Conservation (phyloP, 2,113 vertebrate species). For the Corapipo altera region DNA sequence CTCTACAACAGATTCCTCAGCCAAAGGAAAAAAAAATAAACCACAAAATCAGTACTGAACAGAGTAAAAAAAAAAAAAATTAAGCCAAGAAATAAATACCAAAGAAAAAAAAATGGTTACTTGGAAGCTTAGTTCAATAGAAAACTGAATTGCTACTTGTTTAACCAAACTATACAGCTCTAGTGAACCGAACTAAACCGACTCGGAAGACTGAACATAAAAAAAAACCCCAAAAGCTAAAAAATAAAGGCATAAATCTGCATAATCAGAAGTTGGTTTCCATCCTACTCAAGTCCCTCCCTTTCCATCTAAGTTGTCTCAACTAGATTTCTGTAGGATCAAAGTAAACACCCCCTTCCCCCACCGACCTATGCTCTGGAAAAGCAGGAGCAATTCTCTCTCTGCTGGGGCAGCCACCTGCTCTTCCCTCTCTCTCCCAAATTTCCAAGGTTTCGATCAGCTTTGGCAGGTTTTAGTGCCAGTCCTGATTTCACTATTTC, state of each 20-base stretch:
- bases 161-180: conserved; percentile 78
- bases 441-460: background rate
- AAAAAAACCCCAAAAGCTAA: conserved; percentile 67
- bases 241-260: conserved; percentile 80
- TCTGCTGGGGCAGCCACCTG: background rate
- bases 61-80: conserved; percentile 21
- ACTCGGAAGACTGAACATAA: conserved; percentile 73
- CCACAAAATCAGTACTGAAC: conserved; percentile 53
- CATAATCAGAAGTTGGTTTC: conserved; percentile 69
- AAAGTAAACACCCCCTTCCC: conserved; percentile 5
- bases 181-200: conserved; percentile 68
- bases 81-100: conserved; percentile 87
- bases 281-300: background rate
- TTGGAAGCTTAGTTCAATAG: conserved; percentile 76
- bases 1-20: conserved; percentile 60
- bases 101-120: conserved; percentile 74
- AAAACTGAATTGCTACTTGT: conserved; percentile 69
- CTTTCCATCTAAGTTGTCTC: background rate
- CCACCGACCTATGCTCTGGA: background rate
- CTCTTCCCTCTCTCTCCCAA: background rate
- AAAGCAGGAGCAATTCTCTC: background rate
- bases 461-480: background rate
- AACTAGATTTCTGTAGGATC: conserved; percentile 16
- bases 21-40: conserved; percentile 15
- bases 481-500: background rate